Base-by-base conservation (phyloP, 2,113 vertebrate genomes). In the Mirounga angustirostris region DNA sequence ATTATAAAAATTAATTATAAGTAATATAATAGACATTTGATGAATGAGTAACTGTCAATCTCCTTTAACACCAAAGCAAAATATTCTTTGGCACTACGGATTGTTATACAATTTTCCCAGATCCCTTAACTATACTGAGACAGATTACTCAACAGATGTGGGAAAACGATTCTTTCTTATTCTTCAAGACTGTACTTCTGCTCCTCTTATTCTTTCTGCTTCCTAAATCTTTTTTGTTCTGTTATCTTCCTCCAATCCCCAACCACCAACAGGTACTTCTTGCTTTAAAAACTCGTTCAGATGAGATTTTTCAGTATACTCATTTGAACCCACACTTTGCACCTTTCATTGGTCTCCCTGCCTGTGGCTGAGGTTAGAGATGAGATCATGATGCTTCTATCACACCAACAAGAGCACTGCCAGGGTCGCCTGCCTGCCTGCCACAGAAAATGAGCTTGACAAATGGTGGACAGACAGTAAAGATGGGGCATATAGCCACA, bases 11-110 rank as follows among this genome's bases (percentile, higher is more conserved):
- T 63, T 81, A 69, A 67, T 76, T 61, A 21, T 65, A 91, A 63
- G 28, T 80, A 21, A 43, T 40, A 84, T 19, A 36, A 74, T 30
- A 85, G 19, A 76, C n/a, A 81, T 63, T n/a, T 76, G n/a, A 69
- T 69, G 50, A 84, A 56, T 59, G 26, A 79, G 33, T 90, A n/a
- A 30, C 26, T 56, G 5, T 46, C 9, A 63, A 52, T 22, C 3
- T 81, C 19, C 33, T 80, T 84, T 91, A 82, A 85, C 89, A 93
- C 28, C 16, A 73, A 91, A 88, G 14, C 43, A 84, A 71, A 94
- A 65, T 91, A 87, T 83, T 95, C 18, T 22, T 84, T 67, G 36
- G 18, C 3, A 67, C 18, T 46, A 73, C 2, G 0, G 11, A n/a
- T 5, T 43, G 1, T 46, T 63, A 30, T 11, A 58, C 4, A 90